Evolutionary conservation across 2,113 vertebrate genomes (phyloP).

Genomic region (Sitta europaea): DNA sequence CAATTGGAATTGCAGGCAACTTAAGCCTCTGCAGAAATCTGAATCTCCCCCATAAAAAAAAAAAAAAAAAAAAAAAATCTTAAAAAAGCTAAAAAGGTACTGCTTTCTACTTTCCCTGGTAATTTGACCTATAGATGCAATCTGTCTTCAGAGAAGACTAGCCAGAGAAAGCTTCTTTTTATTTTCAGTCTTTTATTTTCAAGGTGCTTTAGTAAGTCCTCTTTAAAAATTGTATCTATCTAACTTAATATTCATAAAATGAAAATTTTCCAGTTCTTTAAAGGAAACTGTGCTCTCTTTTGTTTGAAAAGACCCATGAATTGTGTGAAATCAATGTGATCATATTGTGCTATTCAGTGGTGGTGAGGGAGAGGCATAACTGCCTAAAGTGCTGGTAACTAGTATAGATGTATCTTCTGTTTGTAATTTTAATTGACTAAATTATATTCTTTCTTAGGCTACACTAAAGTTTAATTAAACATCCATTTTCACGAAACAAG

Average conservation of each 20-base stretch:
- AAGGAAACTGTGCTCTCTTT: neutral
- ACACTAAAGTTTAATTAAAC: neutral
- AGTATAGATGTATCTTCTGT: neutral
- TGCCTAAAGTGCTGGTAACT: neutral
- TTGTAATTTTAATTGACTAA: neutral
- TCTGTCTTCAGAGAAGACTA: neutral
- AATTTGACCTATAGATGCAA: neutral
- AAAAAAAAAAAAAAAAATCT: too few species aligned
- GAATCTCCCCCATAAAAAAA: neutral
- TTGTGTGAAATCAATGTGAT: neutral
- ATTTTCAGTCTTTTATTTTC: neutral
- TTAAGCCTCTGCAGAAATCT: neutral
- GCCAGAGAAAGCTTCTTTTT: neutral
- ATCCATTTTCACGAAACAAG: neutral
- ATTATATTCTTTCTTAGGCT: constrained; percentile 28
- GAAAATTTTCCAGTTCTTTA: neutral
- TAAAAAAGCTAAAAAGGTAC: neutral
- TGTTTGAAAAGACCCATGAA: neutral
- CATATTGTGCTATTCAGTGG: neutral
- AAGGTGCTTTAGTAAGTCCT: neutral
- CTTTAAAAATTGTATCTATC: neutral
- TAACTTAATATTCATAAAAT: neutral
- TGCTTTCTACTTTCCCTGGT: neutral
- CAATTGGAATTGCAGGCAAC: neutral
- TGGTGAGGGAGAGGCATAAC: neutral